Evolutionary conservation across 2,113 vertebrate genomes (phyloP), one percentile per base, ranked within the genome.

Genomic region (Solea senegalensis): DNA sequence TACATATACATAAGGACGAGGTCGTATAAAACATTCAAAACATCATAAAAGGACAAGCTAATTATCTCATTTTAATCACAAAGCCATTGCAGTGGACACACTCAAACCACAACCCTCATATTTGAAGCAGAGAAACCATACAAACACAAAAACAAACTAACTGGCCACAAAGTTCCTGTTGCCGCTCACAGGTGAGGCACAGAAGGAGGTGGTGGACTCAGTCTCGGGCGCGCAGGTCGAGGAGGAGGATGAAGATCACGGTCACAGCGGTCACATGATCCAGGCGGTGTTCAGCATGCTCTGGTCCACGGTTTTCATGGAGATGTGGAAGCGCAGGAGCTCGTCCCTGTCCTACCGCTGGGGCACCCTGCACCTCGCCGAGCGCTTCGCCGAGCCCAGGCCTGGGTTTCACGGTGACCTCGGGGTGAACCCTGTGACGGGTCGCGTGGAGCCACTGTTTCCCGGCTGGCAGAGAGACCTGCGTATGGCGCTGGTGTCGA

Each of bases 301-400:
- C 10, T 95, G 94, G 94, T 95, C 93, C 62, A 95, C 94, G 0
- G 74, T 95, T 34, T 60, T 94, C 43, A 92, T 95, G 79, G 94
- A 95, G 90, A 39, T 95, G 66, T 95, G 94, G 94, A 95, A 95
- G 57, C 88, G 94, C 2, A 88, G 92, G 7, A 95, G 93, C 63
- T 55, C 91, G 3, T 58, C 86, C 1, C 81, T 93, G 12, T 92
- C 94, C 9, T 94, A 93, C 86, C 83, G 69, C 34, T 95, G 94
- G 94, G 94, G 94, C 8, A 91, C 86, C 8, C 59, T 92, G 66
- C 69, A 90, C 43, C 88, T 94, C 1, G 82, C 92, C 0, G 92
- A 92, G 45, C 90, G 89, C 40, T 95, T 94, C 1, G 90, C 93
- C 0, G 93, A 94, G 58, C 94, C 94, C 1, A 87, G 94, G 3